Conservation (phyloP, 2,888 invertebrate genomes). For the Cerastoderma edule region DNA sequence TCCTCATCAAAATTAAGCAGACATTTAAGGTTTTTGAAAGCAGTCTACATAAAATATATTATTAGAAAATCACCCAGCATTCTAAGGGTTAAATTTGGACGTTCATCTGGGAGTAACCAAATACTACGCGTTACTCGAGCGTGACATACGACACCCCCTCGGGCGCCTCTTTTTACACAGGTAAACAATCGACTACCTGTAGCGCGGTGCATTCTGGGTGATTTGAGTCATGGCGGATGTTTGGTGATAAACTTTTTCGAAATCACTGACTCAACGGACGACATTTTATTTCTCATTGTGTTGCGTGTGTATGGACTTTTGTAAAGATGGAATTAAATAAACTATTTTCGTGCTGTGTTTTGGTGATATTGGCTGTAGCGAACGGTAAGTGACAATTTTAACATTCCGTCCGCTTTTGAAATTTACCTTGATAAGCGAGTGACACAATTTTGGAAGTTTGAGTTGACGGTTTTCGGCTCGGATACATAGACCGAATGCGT, state of each 20-base stretch:
- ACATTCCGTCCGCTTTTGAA: not conserved
- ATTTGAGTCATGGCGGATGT: conserved; percentile 62
- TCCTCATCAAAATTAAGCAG: no score
- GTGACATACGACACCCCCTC: conserved; percentile 27
- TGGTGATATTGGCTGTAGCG: conserved; percentile 4
- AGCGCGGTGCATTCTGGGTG: conserved; percentile 52
- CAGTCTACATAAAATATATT: no score
- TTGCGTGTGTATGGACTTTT: not conserved
- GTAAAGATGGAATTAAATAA: conserved; percentile 19
- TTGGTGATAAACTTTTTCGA: conserved; percentile 38
- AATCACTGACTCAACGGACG: conserved; percentile 45
- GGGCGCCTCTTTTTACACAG: conserved; percentile 49
- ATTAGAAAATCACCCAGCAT: no score
- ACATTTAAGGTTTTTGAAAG: no score
- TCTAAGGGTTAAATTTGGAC: no score
- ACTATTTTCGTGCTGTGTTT: conserved; percentile 4
- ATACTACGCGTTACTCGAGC: conserved; percentile 20
- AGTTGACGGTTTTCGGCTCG: conserved; percentile 15
- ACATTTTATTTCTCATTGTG: conserved; percentile 9
- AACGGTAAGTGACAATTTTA: conserved; percentile 12
- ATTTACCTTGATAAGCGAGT: conserved; percentile 15
- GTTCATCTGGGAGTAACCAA: no score
- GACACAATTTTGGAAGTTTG: not conserved
- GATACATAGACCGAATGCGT: not conserved
- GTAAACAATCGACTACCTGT: conserved; percentile 51